A percentile compares a stretch with the other conserved stretches of the same genome.
These are phyloP conservation scores for Phocoena phocoena DNA, from an alignment of 2,113 vertebrate genomes.

Conservation along the genomic window DNA sequence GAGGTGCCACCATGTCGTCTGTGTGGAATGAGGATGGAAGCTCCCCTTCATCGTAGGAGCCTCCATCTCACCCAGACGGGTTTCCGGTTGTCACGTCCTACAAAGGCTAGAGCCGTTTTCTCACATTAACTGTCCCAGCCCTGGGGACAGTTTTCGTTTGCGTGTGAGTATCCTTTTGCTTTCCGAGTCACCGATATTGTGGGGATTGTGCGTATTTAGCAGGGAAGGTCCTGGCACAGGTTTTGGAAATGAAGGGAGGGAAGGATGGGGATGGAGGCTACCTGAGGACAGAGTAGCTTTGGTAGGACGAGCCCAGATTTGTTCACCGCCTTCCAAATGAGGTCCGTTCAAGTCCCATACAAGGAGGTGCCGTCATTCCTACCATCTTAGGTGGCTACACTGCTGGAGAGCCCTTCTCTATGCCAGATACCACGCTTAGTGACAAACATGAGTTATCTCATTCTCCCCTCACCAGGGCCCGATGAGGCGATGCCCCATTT, in stretches of 20 bases:
- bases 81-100: neutral
- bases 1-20: neutral
- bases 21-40: neutral
- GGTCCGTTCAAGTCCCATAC: neutral
- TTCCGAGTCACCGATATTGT: neutral
- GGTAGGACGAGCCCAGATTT: neutral
- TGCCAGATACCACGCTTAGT: neutral
- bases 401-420: neutral
- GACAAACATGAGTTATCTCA: neutral
- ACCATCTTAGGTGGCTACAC: neutral
- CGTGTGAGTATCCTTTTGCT: neutral
- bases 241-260: neutral
- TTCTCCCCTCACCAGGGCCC: neutral
- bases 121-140: rapidly evolving
- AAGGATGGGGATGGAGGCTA: neutral
- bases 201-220: neutral
- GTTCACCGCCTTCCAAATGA: neutral
- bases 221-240: neutral
- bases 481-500: neutral
- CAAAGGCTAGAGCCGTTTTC: neutral
- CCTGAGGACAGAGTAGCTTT: neutral
- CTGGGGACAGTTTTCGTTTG: neutral
- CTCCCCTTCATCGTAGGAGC: neutral
- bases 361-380: neutral
- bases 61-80: neutral